Evolutionary conservation across 1,140 invertebrate genomes (phyloP).

Genomic region (Magallana angulata): DNA sequence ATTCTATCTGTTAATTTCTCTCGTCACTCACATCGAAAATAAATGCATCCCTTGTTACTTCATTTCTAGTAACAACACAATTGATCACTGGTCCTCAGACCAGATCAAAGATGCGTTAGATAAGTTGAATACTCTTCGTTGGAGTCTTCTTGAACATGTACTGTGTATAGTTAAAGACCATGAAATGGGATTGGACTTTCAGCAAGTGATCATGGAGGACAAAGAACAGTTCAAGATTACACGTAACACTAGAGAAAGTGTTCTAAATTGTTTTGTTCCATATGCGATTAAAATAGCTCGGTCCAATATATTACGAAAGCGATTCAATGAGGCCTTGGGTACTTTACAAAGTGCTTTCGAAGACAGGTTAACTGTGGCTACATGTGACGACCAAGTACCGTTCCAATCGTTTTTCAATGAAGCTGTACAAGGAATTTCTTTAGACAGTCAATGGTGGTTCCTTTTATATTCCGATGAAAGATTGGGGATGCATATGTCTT

Average conservation of each 20-base stretch:
- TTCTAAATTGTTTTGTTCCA: slow-evolving; percentile 48
- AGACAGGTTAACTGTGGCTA: slow-evolving; percentile 49
- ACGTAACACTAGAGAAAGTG: slow-evolving; percentile 41
- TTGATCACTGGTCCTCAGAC: slow-evolving; percentile 39
- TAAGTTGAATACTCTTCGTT: slow-evolving; percentile 24
- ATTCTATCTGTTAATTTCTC: slow-evolving; percentile 47
- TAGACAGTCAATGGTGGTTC: slow-evolving; percentile 53
- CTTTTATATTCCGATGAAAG: slow-evolving; percentile 46
- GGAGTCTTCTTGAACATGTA: background rate
- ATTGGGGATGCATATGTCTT: slow-evolving; percentile 43
- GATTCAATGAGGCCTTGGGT: slow-evolving; percentile 48
- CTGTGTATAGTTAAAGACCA: slow-evolving; percentile 35
- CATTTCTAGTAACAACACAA: slow-evolving; percentile 48
- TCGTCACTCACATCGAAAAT: slow-evolving; percentile 29
- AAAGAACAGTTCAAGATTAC: slow-evolving; percentile 35
- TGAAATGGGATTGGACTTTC: slow-evolving; percentile 5
- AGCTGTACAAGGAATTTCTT: slow-evolving; percentile 32
- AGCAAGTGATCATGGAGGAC: slow-evolving; percentile 16
- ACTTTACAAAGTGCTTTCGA: slow-evolving; percentile 53
- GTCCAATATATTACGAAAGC: slow-evolving; percentile 19
- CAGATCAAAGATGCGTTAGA: slow-evolving; percentile 26
- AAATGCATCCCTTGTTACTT: slow-evolving; percentile 49
- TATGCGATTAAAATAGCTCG: slow-evolving; percentile 42
- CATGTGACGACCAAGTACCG: slow-evolving; percentile 55
- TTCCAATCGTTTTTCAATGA: slow-evolving; percentile 51